Evolutionary conservation across 2,113 vertebrate species (phyloP).

Genomic region (Heteronetta atricapilla): DNA sequence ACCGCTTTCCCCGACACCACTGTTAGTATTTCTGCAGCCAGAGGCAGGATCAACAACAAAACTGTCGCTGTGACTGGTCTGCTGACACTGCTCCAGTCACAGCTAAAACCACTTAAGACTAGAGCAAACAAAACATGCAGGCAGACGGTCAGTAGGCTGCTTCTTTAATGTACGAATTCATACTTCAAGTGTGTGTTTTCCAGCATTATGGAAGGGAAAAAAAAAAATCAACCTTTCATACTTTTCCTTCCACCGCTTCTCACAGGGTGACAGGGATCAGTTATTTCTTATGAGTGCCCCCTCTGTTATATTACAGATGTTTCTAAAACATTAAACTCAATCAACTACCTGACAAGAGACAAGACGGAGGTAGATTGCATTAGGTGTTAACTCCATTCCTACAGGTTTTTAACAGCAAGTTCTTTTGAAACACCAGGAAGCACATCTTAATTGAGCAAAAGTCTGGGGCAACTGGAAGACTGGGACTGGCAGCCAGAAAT

Average conservation of each 20-base stretch:
- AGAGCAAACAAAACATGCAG: not conserved
- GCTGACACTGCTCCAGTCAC: not conserved
- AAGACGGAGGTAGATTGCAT: rapidly evolving
- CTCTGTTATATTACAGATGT: not conserved
- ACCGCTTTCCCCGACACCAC: not conserved
- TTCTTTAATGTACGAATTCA: not conserved
- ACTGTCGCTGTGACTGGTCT: rapidly evolving
- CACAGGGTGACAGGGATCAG: rapidly evolving
- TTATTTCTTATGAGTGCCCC: not conserved
- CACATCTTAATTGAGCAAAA: not conserved
- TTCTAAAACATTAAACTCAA: not conserved
- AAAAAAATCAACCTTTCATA: not conserved
- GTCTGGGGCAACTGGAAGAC: not conserved
- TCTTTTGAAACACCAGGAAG: no score
- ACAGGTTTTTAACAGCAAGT: not conserved
- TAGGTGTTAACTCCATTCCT: not conserved
- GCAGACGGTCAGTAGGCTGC: not conserved
- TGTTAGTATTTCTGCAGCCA: rapidly evolving
- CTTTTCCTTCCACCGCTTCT: not conserved
- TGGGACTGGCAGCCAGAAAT: no score
- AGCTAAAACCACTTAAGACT: not conserved
- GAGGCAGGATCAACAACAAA: not conserved
- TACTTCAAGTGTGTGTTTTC: not conserved
- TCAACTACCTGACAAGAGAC: not conserved
- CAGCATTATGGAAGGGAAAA: rapidly evolving